These are phyloP conservation scores for Stomatorhinus ivindoensis DNA, from an alignment of 2,113 vertebrate genomes.

Conservation along the genomic window DNA sequence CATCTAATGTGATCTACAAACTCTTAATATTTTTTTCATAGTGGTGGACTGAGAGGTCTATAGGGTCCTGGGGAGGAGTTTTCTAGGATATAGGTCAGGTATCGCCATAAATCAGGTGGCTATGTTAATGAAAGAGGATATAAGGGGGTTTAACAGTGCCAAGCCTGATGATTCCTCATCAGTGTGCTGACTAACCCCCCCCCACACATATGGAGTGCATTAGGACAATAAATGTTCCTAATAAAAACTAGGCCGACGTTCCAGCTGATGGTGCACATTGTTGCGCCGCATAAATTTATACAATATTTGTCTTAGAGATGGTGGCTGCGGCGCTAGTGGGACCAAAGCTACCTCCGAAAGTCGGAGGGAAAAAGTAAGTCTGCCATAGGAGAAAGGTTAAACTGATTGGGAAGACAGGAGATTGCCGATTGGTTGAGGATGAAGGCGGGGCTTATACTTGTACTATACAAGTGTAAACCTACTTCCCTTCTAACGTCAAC, in stretches of 20 bases:
- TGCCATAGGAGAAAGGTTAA: background rate
- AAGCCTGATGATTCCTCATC: background rate
- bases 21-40: background rate
- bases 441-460: background rate
- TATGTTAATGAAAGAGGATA: background rate
- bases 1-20: background rate
- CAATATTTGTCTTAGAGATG: constrained; percentile 9
- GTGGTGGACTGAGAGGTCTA: background rate
- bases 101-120: background rate
- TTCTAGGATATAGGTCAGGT: background rate
- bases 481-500: background rate
- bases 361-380: background rate
- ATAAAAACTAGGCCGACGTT: background rate
- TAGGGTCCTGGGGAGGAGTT: background rate
- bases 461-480: background rate
- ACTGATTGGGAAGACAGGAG: background rate
- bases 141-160: background rate
- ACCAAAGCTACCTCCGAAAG: background rate
- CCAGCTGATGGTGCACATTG: constrained; percentile 3
- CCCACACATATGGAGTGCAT: constrained; percentile 3
- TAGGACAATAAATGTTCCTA: constrained; percentile 2
- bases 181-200: background rate
- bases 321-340: background rate
- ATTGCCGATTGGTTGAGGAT: background rate
- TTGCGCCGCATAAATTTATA: background rate